Percentiles rank a stretch among this genome's conserved stretches.
Conservation (phyloP, 2,888 invertebrate species). For the Heliconius hortense region DNA sequence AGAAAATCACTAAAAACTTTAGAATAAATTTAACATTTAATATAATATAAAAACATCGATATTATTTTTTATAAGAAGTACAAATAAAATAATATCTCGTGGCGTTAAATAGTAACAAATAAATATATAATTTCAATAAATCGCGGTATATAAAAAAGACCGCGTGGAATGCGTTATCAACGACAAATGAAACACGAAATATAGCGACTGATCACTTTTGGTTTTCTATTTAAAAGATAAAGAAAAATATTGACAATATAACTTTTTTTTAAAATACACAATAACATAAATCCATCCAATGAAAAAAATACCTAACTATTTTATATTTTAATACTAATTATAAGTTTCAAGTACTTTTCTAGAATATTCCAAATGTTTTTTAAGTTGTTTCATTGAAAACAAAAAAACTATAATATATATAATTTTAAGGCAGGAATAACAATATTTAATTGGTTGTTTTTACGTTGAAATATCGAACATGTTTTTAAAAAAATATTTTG, state of each 20-base stretch:
- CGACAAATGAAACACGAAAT: constrained; percentile 42
- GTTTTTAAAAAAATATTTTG: no score
- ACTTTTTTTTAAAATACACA: neutral
- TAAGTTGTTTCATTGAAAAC: neutral
- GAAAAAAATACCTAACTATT: neutral
- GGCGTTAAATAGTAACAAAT: constrained; percentile 1
- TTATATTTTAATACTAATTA: neutral
- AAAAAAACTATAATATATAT: no score
- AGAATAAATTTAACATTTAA: neutral
- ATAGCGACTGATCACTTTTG: constrained; percentile 42
- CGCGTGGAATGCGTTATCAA: constrained; percentile 63
- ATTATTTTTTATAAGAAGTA: neutral
- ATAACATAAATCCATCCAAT: neutral
- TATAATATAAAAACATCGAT: neutral
- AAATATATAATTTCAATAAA: constrained; percentile 5
- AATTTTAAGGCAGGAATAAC: no score
- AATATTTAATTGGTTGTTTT: no score
- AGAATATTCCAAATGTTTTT: neutral
- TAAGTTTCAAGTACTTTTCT: neutral
- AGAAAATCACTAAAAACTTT: no score
- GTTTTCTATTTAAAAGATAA: constrained; percentile 39
- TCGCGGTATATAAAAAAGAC: constrained; percentile 27
- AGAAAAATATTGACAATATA: neutral
- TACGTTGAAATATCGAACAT: no score
- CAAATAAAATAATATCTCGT: neutral